Percentiles rank a stretch among this genome's conserved stretches.
Evolutionary conservation across 2,113 vertebrate genomes (phyloP).

Genomic region (Choloepus hoffmanni): DNA sequence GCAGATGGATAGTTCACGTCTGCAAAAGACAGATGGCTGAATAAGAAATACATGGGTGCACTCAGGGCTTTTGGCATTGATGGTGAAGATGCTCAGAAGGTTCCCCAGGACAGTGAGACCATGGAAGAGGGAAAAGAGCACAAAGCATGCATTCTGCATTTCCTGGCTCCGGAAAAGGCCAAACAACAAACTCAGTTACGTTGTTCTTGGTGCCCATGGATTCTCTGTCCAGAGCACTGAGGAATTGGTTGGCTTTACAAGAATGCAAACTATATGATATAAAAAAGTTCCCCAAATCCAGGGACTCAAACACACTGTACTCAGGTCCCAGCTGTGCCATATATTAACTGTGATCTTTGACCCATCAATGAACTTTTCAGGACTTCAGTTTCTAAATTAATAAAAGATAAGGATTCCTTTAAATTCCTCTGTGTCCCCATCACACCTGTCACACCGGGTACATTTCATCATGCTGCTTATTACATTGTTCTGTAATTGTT

Average conservation of each 20-base stretch:
- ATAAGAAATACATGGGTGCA: constrained; percentile 55
- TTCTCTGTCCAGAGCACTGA: neutral
- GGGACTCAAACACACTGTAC: neutral
- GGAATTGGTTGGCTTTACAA: constrained; percentile 21
- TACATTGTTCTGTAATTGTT: neutral
- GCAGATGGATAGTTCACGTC: constrained; percentile 45
- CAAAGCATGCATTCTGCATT: constrained; percentile 2
- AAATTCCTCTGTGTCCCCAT: neutral
- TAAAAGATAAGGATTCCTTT: neutral
- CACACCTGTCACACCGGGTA: neutral
- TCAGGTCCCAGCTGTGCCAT: neutral
- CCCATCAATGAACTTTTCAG: neutral
- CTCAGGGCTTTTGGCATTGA: constrained; percentile 38
- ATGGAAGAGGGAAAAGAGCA: constrained; percentile 48
- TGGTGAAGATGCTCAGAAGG: constrained; percentile 46
- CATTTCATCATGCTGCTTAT: neutral
- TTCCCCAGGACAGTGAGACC: constrained; percentile 49
- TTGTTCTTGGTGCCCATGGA: constrained; percentile 45
- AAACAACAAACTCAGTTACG: constrained; percentile 61
- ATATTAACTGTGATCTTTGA: neutral
- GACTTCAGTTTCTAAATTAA: neutral
- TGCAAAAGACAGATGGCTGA: constrained; percentile 43
- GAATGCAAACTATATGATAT: constrained; percentile 4
- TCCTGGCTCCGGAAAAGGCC: constrained; percentile 38
- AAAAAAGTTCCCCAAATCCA: neutral